phyloP scores from a whole-genome alignment of 30 jellyfish, hydroid and myxozoan genomes.

The Aurelia aurita complex sp. Pacific region DNA sequence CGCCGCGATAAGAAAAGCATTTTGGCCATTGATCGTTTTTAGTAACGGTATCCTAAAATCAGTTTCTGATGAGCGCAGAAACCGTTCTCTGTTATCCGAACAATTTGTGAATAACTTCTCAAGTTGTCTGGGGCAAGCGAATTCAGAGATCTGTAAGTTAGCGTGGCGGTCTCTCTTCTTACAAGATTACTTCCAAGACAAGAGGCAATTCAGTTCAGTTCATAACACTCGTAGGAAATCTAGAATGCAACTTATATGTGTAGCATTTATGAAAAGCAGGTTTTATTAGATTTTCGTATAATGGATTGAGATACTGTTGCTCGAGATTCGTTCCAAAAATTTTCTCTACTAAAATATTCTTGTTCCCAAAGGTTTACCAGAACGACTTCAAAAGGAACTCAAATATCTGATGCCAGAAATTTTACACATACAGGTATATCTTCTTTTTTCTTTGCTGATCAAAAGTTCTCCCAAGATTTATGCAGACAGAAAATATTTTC shows the following conservation, averaged over 20 bases:
- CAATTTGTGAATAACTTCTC: too few relatives aligned
- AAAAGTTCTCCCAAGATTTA: not conserved
- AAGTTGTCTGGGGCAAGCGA: too few relatives aligned
- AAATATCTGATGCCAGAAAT: constrained; percentile 71
- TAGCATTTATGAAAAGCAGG: not conserved
- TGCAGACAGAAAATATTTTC: not conserved
- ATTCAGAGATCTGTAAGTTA: too few relatives aligned
- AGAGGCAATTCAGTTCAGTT: too few relatives aligned
- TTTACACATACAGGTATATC: constrained; percentile 59
- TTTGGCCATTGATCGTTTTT: too few relatives aligned
- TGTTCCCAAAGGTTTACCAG: constrained; percentile 65
- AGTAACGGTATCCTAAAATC: too few relatives aligned
- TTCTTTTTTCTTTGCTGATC: not conserved
- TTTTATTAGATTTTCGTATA: not conserved
- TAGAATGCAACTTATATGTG: not conserved
- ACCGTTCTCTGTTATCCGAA: too few relatives aligned
- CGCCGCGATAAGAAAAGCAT: too few relatives aligned
- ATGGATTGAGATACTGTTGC: not conserved
- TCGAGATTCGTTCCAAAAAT: not conserved
- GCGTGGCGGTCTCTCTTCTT: too few relatives aligned
- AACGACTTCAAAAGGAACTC: constrained; percentile 80
- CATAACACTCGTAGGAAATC: too few relatives aligned
- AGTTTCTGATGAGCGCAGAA: too few relatives aligned
- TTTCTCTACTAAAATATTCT: not conserved
- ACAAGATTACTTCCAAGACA: too few relatives aligned